These are phyloP conservation scores for Yponomeuta malinellus DNA, from an alignment of 2,888 invertebrate genomes.

Conservation along the genomic window DNA sequence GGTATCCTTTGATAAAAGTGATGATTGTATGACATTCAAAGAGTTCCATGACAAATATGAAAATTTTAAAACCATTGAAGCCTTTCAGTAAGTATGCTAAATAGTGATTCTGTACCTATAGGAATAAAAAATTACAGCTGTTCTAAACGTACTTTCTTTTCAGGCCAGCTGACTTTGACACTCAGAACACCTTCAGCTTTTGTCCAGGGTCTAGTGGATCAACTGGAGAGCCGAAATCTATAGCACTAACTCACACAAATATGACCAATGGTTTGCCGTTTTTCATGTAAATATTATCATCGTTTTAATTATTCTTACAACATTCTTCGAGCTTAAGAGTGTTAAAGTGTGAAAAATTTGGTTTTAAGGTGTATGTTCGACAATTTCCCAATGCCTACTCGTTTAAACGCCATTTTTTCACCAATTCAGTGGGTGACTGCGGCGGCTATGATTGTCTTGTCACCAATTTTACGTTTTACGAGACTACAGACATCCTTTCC, in stretches of 20 bases:
- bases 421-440: constrained; percentile 15
- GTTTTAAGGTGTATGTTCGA: constrained; percentile 6
- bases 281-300: constrained; percentile 26
- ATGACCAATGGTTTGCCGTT: constrained; percentile 20
- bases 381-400: constrained; percentile 13
- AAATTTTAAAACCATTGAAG: no score
- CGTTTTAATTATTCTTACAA: no score
- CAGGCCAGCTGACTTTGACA: constrained; percentile 36
- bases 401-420: neutral
- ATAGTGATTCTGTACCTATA: no score
- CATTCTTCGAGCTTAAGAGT: no score
- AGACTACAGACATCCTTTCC: neutral
- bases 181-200: constrained; percentile 30
- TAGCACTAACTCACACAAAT: constrained; percentile 34
- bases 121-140: no score
- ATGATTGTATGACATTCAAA: no score
- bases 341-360: no score
- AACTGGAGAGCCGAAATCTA: constrained; percentile 39
- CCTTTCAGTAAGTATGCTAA: no score
- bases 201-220: constrained; percentile 40
- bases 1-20: no score
- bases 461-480: neutral
- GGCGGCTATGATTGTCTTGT: neutral
- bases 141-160: constrained; percentile 14
- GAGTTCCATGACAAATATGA: no score